These are phyloP conservation scores for Ectemnius continuus DNA, from an alignment of 2,888 invertebrate genomes.

Conservation along the genomic window DNA sequence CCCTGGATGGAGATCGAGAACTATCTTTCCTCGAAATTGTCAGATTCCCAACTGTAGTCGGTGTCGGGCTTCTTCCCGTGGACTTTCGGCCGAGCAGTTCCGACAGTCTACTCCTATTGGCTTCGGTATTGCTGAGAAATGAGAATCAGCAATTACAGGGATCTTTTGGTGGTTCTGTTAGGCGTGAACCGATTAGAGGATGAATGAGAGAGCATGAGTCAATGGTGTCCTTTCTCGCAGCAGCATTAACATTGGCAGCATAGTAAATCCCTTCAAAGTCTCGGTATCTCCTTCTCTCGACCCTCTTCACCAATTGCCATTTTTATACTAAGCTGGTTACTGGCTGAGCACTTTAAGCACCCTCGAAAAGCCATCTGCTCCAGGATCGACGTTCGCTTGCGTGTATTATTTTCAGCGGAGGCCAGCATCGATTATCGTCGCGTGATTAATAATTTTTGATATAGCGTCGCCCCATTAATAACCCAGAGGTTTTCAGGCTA, in stretches of 20 bases:
- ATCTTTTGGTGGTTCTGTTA: not conserved
- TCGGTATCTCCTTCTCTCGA: not conserved
- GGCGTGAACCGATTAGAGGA: slow-evolving; percentile 4
- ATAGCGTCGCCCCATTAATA: not conserved
- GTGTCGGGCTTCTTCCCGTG: too few relatives aligned
- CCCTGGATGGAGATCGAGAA: not conserved
- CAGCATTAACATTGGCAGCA: slow-evolving; percentile 23
- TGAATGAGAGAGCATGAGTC: slow-evolving; percentile 11
- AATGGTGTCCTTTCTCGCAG: slow-evolving; percentile 11
- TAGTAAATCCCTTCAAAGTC: slow-evolving; percentile 17
- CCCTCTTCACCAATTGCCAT: not conserved
- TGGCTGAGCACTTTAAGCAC: too few relatives aligned
- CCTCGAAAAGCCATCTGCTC: too few relatives aligned
- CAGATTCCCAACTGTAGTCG: too few relatives aligned
- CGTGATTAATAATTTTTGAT: slow-evolving; percentile 11
- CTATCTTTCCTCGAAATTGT: too few relatives aligned
- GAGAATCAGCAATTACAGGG: slow-evolving; percentile 1
- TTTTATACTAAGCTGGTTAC: slow-evolving; percentile 22
- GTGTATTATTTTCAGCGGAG: not conserved
- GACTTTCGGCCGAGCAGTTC: too few relatives aligned
- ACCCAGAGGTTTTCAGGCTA: not conserved
- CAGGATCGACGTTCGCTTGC: not conserved
- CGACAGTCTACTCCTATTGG: not conserved
- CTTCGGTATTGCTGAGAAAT: not conserved
- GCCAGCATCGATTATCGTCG: not conserved